Conservation (phyloP, 2,888 invertebrate species). For the Villa cingulata region DNA sequence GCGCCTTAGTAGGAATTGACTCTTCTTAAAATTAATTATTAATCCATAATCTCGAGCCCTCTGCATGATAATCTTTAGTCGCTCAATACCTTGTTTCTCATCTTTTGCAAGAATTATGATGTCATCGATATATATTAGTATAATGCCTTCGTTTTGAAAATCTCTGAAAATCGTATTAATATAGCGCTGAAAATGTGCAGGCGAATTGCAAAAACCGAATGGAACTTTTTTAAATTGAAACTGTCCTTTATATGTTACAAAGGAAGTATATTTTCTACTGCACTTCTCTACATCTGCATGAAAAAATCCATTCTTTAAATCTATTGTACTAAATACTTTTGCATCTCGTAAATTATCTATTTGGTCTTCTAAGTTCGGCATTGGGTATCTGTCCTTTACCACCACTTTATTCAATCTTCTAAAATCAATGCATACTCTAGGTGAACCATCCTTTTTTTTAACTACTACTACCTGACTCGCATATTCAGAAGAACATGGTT, state of each 20-base stretch:
- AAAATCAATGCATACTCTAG: constrained; percentile 25
- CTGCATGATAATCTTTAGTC: not conserved
- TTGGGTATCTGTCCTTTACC: constrained; percentile 21
- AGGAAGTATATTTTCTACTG: constrained; percentile 13
- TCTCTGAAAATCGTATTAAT: no score
- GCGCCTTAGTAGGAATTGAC: not conserved
- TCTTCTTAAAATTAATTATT: not conserved
- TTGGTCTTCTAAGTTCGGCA: constrained; percentile 28
- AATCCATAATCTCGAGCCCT: not conserved
- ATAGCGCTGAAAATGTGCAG: not conserved
- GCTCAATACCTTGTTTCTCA: no score
- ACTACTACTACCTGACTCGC: constrained; percentile 17
- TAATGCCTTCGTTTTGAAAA: no score
- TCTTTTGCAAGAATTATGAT: no score
- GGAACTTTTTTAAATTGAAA: not conserved
- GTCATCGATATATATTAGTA: not conserved
- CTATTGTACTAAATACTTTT: constrained; percentile 20
- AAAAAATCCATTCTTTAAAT: constrained; percentile 24
- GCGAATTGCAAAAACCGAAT: not conserved
- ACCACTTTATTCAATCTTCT: constrained; percentile 24
- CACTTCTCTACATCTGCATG: constrained; percentile 21
- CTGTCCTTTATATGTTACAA: constrained; percentile 5
- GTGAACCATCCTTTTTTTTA: constrained; percentile 11
- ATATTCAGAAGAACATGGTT: constrained; percentile 21
- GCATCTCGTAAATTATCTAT: constrained; percentile 20